Evolutionary conservation across 2,888 invertebrate species (phyloP), one percentile per base, ranked within the genome.

Genomic region (Oeneis ivallda): DNA sequence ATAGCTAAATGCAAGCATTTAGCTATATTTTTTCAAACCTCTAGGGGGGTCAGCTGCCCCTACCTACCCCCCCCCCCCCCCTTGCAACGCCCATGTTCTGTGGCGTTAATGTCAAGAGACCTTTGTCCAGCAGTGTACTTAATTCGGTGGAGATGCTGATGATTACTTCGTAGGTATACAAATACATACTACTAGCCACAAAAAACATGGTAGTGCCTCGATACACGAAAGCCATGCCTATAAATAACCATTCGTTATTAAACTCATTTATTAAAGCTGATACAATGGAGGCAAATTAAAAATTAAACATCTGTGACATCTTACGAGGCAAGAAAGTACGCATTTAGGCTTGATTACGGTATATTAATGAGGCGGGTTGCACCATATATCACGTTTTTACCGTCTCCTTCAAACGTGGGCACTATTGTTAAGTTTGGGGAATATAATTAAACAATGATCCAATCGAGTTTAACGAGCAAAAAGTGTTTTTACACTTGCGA

Each of bases 401-500:
- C 17, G 11, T 59, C 59, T 32, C 59, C 59, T 49, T 59, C 59
- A 45, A 59, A 34, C 47, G 45, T 54, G 54, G 15, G 2, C 32
- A 47, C 9, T 34, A 32, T 37, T 47, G n/a, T 17, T 58, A n/a
- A 34, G 19, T 13, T 37, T 13, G 15, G 49, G n/a, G 9, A 17
- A 56, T 19, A 39, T 60, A 69, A 69, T 69, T 69, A 69, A 69
- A 69, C 67, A 64, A 67, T 69, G 67, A 60, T 62, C 66, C 53
- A 69, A 69, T 60, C 64, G 74, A 71, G 57, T 47, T 65, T 68
- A 61, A 69, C 65, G 69, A 69, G 65, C 65, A 69, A 67, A 66
- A 66, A 65, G 17, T 37, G 43, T 37, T 47, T 26, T 56, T 63
- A 62, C 62, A 62, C 50, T 68, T 37, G 59, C 60, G 39, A 26